Conservation (phyloP, 2,888 invertebrate species). For the Hylaea fasciaria region DNA sequence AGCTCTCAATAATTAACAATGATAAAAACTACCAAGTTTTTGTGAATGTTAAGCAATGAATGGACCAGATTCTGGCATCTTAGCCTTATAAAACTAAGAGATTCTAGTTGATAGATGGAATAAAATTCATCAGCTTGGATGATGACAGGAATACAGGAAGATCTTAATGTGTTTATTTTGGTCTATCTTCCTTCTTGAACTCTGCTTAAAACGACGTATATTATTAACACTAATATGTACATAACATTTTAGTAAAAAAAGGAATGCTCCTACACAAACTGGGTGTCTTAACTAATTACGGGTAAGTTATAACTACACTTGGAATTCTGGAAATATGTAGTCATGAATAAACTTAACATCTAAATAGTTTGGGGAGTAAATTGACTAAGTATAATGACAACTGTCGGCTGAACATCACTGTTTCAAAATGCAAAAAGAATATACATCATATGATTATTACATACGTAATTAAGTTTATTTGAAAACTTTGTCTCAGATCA, state of each 20-base stretch:
- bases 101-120: neutral
- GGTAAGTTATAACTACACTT: conserved; percentile 51
- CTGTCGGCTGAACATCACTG: conserved; percentile 49
- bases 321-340: conserved; percentile 54
- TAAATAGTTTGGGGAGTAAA: conserved; percentile 72
- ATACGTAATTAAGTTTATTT: too few relatives aligned
- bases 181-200: conserved; percentile 47
- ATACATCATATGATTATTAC: too few relatives aligned
- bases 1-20: conserved; percentile 2
- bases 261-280: conserved; percentile 46
- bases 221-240: conserved; percentile 79
- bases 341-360: conserved; percentile 52
- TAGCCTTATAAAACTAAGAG: neutral
- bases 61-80: too few relatives aligned
- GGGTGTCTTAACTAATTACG: conserved; percentile 50
- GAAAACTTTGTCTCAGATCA: neutral
- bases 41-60: too few relatives aligned
- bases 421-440: conserved; percentile 15
- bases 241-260: conserved; percentile 53
- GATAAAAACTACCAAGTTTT: neutral
- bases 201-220: conserved; percentile 62
- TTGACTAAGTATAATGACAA: conserved; percentile 77
- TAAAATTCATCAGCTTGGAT: conserved; percentile 5
- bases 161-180: conserved; percentile 38
- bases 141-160: conserved; percentile 1